A percentile compares a stretch with the other conserved stretches of the same genome.
These are phyloP conservation scores for Melanocharis versteri DNA, from an alignment of 2,113 vertebrate genomes.

Conservation along the genomic window DNA sequence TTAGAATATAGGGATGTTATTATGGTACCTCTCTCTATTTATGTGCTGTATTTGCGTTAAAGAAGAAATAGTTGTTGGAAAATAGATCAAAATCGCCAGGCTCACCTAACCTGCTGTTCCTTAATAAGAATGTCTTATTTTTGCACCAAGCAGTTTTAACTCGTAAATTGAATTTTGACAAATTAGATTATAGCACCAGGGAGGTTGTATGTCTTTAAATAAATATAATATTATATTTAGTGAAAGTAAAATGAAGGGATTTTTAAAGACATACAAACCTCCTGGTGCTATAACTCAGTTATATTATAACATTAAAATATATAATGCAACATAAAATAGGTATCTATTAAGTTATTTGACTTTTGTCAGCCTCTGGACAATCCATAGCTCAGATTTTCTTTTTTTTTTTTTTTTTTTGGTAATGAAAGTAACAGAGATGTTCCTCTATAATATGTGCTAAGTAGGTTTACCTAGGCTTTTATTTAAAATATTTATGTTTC, in stretches of 20 bases:
- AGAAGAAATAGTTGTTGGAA: neutral
- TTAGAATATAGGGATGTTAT: neutral
- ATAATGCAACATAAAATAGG: neutral
- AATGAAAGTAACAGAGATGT: neutral
- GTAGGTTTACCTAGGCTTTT: neutral
- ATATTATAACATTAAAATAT: neutral
- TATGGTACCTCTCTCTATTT: neutral
- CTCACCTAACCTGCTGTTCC: neutral
- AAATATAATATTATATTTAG: neutral
- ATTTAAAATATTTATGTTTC: slow-evolving; percentile 6
- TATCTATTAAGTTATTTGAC: neutral
- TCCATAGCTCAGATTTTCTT: neutral
- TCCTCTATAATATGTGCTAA: neutral
- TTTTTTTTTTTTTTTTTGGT: neutral
- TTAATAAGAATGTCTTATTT: neutral
- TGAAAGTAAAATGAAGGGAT: neutral
- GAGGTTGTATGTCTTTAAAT: neutral
- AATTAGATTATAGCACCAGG: neutral
- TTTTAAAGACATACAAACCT: neutral
- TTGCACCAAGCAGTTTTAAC: neutral
- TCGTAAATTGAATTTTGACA: neutral
- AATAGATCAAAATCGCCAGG: neutral
- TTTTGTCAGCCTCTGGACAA: neutral
- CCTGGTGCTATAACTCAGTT: neutral
- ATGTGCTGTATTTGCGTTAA: neutral